phyloP scores from a whole-genome alignment of 2,888 invertebrate species.

The Dynastes tityus region DNA sequence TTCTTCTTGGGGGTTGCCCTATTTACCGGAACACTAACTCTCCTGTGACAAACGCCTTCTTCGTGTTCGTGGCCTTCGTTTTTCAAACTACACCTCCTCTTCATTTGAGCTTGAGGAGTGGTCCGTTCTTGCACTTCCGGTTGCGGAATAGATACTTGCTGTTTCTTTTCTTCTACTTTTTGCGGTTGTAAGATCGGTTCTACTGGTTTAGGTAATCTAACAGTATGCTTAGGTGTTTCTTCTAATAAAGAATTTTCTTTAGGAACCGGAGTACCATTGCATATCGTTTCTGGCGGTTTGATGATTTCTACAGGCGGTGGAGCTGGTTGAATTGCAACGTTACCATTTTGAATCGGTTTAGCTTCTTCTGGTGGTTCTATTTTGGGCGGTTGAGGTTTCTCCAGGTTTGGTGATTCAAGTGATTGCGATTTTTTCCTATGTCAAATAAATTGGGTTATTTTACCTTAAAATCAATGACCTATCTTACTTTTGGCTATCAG shows the following conservation, averaged over 20 bases:
- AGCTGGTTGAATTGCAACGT: constrained; percentile 51
- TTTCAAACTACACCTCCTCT: constrained; percentile 55
- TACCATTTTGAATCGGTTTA: constrained; percentile 58
- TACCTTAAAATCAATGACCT: constrained; percentile 1
- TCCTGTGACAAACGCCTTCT: constrained; percentile 59
- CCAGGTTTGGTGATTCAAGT: constrained; percentile 39
- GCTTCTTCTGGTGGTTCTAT: constrained; percentile 52
- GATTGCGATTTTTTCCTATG: constrained; percentile 47
- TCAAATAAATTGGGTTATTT: neutral
- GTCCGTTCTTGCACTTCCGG: constrained; percentile 43
- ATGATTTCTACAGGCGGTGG: constrained; percentile 45
- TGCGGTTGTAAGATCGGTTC: constrained; percentile 33
- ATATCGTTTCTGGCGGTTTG: constrained; percentile 42
- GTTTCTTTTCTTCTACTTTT: constrained; percentile 32
- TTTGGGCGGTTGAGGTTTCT: constrained; percentile 50
- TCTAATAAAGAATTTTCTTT: constrained; percentile 32
- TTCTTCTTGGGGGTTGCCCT: constrained; percentile 71
- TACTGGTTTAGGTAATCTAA: constrained; percentile 10
- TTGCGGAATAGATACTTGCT: neutral
- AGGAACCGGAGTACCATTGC: constrained; percentile 41
- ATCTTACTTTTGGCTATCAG: constrained; percentile 71
- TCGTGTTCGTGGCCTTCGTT: constrained; percentile 50
- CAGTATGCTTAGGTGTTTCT: constrained; percentile 27
- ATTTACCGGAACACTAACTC: constrained; percentile 64
- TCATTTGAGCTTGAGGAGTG: constrained; percentile 17